Base-by-base conservation (phyloP, 1,140 invertebrate species). In the Camponotus pennsylvanicus region DNA sequence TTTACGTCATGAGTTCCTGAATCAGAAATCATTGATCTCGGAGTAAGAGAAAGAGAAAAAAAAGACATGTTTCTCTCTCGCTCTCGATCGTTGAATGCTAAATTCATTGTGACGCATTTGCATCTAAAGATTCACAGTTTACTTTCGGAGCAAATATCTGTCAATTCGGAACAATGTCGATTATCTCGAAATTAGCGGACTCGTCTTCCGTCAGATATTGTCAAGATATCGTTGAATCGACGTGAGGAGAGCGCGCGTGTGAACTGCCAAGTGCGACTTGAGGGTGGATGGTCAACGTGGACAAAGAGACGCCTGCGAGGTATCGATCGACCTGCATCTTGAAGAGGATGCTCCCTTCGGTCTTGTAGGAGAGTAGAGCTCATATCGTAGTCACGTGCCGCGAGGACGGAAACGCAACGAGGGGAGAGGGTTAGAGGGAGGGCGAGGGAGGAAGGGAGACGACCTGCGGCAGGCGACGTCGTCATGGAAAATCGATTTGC, bases 401-500 rank as follows among this genome's bases (percentile, higher is more conserved):
- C 49, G 21, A 83, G 67, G 69, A 85, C 37, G 52, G 61, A 52
- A 52, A 40, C 45, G 63, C 66, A 11, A 37, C 4, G 78, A 86
- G 67, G 21, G 27, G 32, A 45, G 27, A 18, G 15, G 15, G 52
- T 3, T 27, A 3, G 32, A 2, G 37, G 34, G 66, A 49, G 71
- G 37, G 21, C 42, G 64, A 61, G 61, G 32, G 32, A 55, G 40
- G 42, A 52, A 69, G 49, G 79, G 80, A 79, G 42, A 80, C 77
- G 66, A 64, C 76, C 63, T 49, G 32, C 77, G 70, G 86, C 42
- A 49, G 34, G 49, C 79, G 82, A 75, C 80, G 83, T 85, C 70
- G 85, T 76, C 34, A 76, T 71, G 85, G 90, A 92, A 91, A 92
- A 94, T 94, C 94, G 93, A 95, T 91, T 93, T 90, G 82, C 85